phyloP scores from a whole-genome alignment of 2,113 vertebrate species.

The Symphodus melops region DNA sequence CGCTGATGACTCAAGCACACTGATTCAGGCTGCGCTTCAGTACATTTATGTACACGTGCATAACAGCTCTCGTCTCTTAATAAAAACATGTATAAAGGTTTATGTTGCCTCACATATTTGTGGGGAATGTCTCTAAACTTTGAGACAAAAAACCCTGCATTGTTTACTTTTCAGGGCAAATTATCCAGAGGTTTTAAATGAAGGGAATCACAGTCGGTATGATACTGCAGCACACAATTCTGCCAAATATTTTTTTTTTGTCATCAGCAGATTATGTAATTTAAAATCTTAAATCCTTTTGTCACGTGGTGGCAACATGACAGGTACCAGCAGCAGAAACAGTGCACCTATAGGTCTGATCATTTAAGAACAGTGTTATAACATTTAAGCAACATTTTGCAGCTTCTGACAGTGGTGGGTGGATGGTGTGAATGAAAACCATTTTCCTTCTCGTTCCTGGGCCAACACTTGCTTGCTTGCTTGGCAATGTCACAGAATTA shows the following conservation, averaged over 20 bases:
- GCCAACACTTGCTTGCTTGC: slow-evolving; percentile 40
- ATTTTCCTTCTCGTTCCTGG: slow-evolving; percentile 37
- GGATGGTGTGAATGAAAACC: slow-evolving; percentile 27
- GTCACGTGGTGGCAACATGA: not conserved
- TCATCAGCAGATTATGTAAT: slow-evolving; percentile 11
- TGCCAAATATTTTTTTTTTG: not conserved
- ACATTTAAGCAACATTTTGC: slow-evolving; percentile 11
- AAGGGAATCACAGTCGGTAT: not conserved
- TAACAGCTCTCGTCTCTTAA: too few relatives aligned
- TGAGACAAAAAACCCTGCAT: not conserved
- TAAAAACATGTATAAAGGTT: too few relatives aligned
- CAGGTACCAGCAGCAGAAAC: slow-evolving; percentile 9
- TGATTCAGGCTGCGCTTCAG: too few relatives aligned
- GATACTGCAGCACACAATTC: not conserved
- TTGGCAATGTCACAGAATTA: slow-evolving; percentile 32
- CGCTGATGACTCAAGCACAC: too few relatives aligned
- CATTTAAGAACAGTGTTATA: not conserved
- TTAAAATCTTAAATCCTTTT: not conserved
- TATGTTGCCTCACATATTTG: not conserved
- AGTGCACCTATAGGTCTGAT: not conserved
- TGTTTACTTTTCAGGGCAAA: not conserved
- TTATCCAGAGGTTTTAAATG: not conserved
- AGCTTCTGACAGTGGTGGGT: slow-evolving; percentile 8
- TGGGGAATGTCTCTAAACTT: not conserved
- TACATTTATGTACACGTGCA: too few relatives aligned